Evolutionary conservation across 2,113 vertebrate genomes (phyloP), one percentile per base, ranked within the genome.

Genomic region (Aleadryas rufinucha): DNA sequence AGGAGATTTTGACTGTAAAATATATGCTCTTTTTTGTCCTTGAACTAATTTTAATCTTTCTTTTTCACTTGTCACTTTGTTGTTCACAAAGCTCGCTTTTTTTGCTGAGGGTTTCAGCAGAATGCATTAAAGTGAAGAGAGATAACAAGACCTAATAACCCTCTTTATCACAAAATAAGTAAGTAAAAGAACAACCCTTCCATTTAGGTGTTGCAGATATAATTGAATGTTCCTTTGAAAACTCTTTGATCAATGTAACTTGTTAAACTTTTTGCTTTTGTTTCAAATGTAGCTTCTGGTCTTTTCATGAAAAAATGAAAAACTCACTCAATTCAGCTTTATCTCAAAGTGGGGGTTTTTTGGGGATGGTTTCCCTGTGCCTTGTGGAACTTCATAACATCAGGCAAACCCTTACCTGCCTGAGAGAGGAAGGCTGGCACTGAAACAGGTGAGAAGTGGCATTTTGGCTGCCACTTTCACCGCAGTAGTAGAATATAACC

Each of bases 21-120:
- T 75, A 66, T 14, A 84, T 1, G 1, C 59, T 87, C 84, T 89
- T 94, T 90, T 96, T 93, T 95, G 96, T 97, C 94, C 95, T 91
- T 96, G 97, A 95, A 97, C 74, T 81, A 89, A 92, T 89, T 88
- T 97, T 97, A 97, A 96, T 97, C 87, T 94, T 90, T 89, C 93
- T 92, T 97, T 96, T 94, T 96, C 90, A 79, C 91, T 96, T 93
- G 89, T 94, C 94, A 87, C 90, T 95, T 96, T 92, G 78, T 77
- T 93, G 92, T 90, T 96, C 87, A 96, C 86, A 97, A 92, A 97
- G 90, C 74, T 86, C 9, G 11, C 65, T 37, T 71, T 41, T 89
- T 77, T 80, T 87, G 66, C 95, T 92, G 93, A 90, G 84, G 65
- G 45, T 95, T 97, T 88, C 92, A 97, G 89, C 39, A 41, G 89